phyloP scores from a whole-genome alignment of 2,888 invertebrate genomes.

The Alcis repandata region DNA sequence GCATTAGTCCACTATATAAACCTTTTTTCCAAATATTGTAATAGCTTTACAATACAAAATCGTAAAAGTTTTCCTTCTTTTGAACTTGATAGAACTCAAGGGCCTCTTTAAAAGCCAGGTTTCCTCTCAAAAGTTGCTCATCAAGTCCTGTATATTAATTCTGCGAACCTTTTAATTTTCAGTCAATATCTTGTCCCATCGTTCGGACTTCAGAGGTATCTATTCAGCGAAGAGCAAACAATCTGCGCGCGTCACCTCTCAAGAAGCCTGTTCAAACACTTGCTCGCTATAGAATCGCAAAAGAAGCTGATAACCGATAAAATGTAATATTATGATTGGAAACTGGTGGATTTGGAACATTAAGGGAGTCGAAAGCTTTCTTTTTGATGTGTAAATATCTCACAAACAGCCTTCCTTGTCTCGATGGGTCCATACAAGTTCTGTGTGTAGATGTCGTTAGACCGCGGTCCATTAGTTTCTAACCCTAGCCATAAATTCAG shows the following conservation, averaged over 20 bases:
- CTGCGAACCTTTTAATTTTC: conserved; percentile 5
- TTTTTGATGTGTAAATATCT: not conserved
- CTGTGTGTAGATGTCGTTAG: not conserved
- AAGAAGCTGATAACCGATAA: conserved; percentile 29
- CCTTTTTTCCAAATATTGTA: no score
- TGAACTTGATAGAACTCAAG: not conserved
- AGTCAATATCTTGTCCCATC: not conserved
- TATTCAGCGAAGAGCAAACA: conserved; percentile 34
- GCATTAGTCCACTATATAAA: no score
- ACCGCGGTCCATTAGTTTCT: not conserved
- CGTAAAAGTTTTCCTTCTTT: not conserved
- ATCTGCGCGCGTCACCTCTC: conserved; percentile 42
- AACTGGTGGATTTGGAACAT: conserved; percentile 13
- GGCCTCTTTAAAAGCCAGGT: not conserved
- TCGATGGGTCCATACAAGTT: not conserved
- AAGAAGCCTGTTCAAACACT: conserved; percentile 42
- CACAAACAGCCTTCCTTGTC: not conserved
- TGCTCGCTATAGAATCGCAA: conserved; percentile 13
- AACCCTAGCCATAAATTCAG: not conserved
- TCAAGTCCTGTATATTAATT: not conserved
- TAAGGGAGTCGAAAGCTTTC: not conserved
- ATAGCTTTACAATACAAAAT: not conserved
- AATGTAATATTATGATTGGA: conserved; percentile 20
- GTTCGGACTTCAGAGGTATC: conserved; percentile 11
- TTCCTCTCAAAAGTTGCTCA: not conserved